A percentile compares a stretch with the other conserved stretches of the same genome.
phyloP scores from a whole-genome alignment of 2,113 vertebrate species.

The Isichthys henryi region DNA sequence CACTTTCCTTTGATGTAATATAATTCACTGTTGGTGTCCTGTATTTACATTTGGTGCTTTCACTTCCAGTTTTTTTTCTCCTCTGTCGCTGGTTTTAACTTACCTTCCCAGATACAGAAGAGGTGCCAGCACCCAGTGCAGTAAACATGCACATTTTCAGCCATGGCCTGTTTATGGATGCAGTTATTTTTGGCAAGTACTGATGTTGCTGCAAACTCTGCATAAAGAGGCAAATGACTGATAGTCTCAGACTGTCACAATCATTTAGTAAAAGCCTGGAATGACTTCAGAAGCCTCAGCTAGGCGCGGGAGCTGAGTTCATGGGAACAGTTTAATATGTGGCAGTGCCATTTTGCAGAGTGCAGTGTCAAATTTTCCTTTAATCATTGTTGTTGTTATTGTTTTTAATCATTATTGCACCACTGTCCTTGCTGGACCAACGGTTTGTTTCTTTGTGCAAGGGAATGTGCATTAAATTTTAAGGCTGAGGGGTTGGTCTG shows the following conservation, averaged over 20 bases:
- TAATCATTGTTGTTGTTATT: not conserved
- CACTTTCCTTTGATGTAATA: not conserved
- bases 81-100: not conserved
- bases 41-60: not conserved
- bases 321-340: not conserved
- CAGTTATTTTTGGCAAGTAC: slow-evolving; percentile 32
- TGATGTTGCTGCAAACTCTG: slow-evolving; percentile 30
- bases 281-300: not conserved
- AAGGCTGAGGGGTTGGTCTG: slow-evolving; percentile 55
- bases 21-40: not conserved
- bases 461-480: slow-evolving; percentile 67
- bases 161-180: slow-evolving; percentile 32
- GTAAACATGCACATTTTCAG: not conserved
- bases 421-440: slow-evolving; percentile 25
- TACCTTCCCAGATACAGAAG: not conserved
- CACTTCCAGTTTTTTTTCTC: not conserved
- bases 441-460: slow-evolving; percentile 41
- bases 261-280: slow-evolving; percentile 4
- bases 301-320: not conserved
- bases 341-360: not conserved
- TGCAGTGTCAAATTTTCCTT: not conserved
- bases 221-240: slow-evolving; percentile 31
- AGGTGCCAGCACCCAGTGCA: not conserved
- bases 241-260: slow-evolving; percentile 19
- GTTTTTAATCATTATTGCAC: slow-evolving; percentile 26